phyloP scores from a whole-genome alignment of 2,797 vertebrate species.

The Loriculus beryllinus region DNA sequence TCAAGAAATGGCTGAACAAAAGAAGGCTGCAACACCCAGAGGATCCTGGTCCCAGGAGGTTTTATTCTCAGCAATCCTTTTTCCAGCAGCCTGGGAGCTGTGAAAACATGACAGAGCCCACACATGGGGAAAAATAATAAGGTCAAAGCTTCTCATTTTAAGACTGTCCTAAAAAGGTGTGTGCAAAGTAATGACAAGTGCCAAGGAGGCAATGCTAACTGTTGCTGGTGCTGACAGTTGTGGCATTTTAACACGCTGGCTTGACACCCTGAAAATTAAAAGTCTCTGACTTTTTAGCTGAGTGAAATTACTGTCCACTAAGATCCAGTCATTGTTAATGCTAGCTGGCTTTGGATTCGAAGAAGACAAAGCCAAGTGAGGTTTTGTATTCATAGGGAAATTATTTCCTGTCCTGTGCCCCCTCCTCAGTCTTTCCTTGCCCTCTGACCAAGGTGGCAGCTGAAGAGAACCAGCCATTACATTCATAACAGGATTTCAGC shows the following conservation, averaged over 20 bases:
- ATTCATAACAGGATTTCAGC: conserved; percentile 1
- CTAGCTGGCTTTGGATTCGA: neutral
- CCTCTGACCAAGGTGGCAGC: neutral
- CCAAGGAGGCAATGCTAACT: conserved; percentile 47
- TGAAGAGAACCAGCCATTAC: neutral
- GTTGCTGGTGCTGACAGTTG: conserved; percentile 45
- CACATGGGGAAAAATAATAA: conserved; percentile 35
- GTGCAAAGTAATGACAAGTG: conserved; percentile 43
- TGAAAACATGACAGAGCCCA: neutral
- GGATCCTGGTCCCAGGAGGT: neutral
- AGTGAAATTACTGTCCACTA: conserved; percentile 41
- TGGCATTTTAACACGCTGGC: conserved; percentile 37
- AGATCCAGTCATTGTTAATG: neutral
- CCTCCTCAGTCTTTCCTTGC: neutral
- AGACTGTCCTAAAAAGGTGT: conserved; percentile 47
- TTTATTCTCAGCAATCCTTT: neutral
- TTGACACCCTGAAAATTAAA: conserved; percentile 63
- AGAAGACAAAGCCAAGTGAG: neutral
- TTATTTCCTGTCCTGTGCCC: neutral
- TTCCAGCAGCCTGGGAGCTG: neutral
- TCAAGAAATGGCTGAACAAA: neutral
- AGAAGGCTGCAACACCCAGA: neutral
- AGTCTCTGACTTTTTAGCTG: conserved; percentile 47
- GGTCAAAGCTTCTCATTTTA: conserved; percentile 58
- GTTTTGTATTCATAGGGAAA: conserved; percentile 1